Conservation (phyloP, 2,113 vertebrate species). For the Accipiter cooperii region DNA sequence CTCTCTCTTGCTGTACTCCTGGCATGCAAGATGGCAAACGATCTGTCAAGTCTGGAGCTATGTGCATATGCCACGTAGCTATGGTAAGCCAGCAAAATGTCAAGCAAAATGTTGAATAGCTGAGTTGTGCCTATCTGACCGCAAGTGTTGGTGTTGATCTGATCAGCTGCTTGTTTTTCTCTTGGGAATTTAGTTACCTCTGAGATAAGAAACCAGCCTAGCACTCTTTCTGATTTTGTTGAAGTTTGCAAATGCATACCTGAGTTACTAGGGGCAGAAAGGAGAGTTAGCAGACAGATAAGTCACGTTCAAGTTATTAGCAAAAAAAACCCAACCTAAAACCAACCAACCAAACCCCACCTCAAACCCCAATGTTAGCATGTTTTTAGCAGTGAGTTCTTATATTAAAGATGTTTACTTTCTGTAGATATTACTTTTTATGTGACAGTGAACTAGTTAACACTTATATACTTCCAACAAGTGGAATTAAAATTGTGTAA, state of each 20-base stretch:
- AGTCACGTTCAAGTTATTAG: background rate
- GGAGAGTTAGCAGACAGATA: background rate
- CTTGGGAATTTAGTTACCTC: background rate
- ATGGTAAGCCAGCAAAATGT: background rate
- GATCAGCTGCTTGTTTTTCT: background rate
- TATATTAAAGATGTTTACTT: background rate
- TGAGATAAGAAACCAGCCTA: background rate
- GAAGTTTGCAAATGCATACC: background rate
- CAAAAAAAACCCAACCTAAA: background rate
- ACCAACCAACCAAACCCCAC: background rate
- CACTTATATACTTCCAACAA: background rate
- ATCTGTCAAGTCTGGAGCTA: background rate
- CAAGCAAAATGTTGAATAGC: background rate
- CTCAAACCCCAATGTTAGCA: background rate
- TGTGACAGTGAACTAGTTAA: background rate
- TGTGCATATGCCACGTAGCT: too few relatives aligned
- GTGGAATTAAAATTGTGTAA: conserved; percentile 1
- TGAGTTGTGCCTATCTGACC: background rate
- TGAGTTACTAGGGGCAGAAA: background rate
- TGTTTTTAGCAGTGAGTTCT: background rate
- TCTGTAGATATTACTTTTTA: background rate
- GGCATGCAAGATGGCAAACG: background rate
- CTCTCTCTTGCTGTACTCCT: background rate
- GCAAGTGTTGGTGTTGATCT: background rate
- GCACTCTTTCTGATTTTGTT: background rate